Evolutionary conservation across 2,797 vertebrate genomes (phyloP).

Genomic region (Yasuhikotakia modesta): DNA sequence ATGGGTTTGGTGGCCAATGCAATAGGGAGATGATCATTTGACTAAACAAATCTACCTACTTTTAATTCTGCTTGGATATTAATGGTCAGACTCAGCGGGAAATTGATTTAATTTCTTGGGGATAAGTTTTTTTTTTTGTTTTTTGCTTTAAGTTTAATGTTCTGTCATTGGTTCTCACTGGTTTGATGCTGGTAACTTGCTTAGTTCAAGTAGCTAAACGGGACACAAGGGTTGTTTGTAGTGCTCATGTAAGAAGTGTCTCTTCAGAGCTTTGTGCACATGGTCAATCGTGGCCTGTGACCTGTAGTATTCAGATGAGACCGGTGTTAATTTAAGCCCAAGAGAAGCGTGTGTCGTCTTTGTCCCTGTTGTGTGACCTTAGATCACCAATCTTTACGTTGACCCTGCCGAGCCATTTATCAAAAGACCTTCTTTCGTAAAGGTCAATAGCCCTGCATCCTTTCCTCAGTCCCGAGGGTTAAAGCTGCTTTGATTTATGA

Average conservation of each 20-base stretch:
- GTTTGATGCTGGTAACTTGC: background rate
- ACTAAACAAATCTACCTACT: constrained; percentile 20
- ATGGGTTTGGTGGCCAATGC: constrained; percentile 9
- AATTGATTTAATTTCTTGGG: background rate
- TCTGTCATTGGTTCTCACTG: background rate
- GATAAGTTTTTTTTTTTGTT: background rate
- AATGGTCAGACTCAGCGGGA: constrained; percentile 18
- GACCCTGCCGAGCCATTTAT: constrained; percentile 71
- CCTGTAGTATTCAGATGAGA: constrained; percentile 68
- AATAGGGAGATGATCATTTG: constrained; percentile 30
- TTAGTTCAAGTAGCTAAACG: background rate
- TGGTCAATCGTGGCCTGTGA: constrained; percentile 59
- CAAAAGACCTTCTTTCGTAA: constrained; percentile 64
- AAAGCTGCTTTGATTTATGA: constrained; percentile 38
- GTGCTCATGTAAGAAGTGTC: constrained; percentile 1
- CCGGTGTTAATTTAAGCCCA: constrained; percentile 68
- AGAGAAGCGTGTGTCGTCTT: constrained; percentile 61
- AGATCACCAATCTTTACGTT: constrained; percentile 71
- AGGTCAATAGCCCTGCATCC: constrained; percentile 68
- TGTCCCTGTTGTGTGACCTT: constrained; percentile 62
- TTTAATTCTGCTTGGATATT: constrained; percentile 29
- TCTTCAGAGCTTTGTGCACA: constrained; percentile 51
- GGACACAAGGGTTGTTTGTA: background rate
- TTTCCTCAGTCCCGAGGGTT: constrained; percentile 52
- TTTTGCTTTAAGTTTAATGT: background rate